These are phyloP conservation scores for Synanthedon tipuliformis DNA, from an alignment of 2,888 invertebrate species.

Conservation along the genomic window DNA sequence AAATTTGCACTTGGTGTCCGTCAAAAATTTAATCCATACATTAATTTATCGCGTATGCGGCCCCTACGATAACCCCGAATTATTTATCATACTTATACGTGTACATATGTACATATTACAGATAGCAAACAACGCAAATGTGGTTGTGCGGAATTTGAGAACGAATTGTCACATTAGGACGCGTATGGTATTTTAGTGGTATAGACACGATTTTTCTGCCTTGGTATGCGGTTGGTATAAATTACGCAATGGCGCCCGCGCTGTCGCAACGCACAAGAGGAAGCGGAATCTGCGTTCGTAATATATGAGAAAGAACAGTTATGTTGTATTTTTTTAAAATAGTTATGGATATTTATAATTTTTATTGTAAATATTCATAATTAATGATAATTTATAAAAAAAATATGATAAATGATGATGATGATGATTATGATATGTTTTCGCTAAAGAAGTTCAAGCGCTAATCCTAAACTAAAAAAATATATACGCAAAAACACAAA, in stretches of 20 bases:
- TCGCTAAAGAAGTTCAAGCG: too few species aligned
- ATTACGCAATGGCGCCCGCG: conserved; percentile 6
- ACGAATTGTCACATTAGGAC: conserved; percentile 6
- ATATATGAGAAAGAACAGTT: too few species aligned
- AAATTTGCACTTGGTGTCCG: too few species aligned
- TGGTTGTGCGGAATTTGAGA: conserved; percentile 6
- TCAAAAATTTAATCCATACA: not conserved
- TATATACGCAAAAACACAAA: too few species aligned
- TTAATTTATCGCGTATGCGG: conserved; percentile 22
- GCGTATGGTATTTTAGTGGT: conserved; percentile 8
- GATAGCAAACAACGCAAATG: conserved; percentile 7
- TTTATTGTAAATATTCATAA: too few species aligned
- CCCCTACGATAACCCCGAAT: conserved; percentile 61
- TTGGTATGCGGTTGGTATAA: conserved; percentile 1
- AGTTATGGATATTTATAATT: too few species aligned
- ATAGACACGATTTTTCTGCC: conserved; percentile 11
- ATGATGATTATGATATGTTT: too few species aligned
- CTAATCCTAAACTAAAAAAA: too few species aligned
- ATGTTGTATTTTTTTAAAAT: too few species aligned
- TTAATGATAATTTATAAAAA: too few species aligned
- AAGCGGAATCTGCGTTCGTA: not conserved
- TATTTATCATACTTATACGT: conserved; percentile 54
- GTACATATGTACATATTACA: conserved; percentile 13
- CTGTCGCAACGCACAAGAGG: not conserved
- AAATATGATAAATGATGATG: too few species aligned